Evolutionary conservation across 2,113 vertebrate species (phyloP).

Genomic region (Paraplagusia blochii): DNA sequence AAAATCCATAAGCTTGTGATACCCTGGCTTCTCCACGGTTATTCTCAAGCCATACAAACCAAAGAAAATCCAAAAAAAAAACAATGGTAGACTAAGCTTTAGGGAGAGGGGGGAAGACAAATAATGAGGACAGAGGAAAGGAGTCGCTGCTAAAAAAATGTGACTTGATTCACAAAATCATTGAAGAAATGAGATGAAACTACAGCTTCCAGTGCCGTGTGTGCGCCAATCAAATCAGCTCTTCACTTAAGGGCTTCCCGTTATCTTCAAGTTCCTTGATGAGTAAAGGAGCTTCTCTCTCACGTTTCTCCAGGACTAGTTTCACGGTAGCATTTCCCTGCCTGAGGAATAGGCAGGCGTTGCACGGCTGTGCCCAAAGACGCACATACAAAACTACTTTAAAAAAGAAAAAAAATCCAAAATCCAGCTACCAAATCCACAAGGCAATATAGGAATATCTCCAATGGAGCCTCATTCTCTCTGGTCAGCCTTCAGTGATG

Average conservation of each 20-base stretch:
- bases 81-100: constrained; percentile 56
- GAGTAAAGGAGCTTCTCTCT: constrained; percentile 31
- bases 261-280: constrained; percentile 34
- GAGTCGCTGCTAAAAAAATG: constrained; percentile 47
- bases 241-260: constrained; percentile 31
- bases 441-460: constrained; percentile 66
- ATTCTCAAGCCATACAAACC: constrained; percentile 90
- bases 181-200: constrained; percentile 31
- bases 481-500: constrained; percentile 68
- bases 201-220: constrained; percentile 22
- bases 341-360: constrained; percentile 61
- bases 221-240: constrained; percentile 24
- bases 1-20: constrained; percentile 99
- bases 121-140: constrained; percentile 56
- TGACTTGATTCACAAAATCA: constrained; percentile 30
- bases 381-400: constrained; percentile 55
- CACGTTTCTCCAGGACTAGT: constrained; percentile 36
- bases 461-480: constrained; percentile 67
- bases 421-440: constrained; percentile 72
- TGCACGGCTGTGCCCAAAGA: constrained; percentile 52
- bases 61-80: constrained; percentile 80
- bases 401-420: constrained; percentile 33
- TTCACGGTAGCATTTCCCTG: constrained; percentile 61
- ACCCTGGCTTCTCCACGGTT: constrained; percentile 99
- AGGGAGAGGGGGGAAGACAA: constrained; percentile 44